Percentiles rank a stretch among this genome's conserved stretches.
Evolutionary conservation across 2,888 invertebrate species (phyloP).

Genomic region (Eumacrocentrus americanus): DNA sequence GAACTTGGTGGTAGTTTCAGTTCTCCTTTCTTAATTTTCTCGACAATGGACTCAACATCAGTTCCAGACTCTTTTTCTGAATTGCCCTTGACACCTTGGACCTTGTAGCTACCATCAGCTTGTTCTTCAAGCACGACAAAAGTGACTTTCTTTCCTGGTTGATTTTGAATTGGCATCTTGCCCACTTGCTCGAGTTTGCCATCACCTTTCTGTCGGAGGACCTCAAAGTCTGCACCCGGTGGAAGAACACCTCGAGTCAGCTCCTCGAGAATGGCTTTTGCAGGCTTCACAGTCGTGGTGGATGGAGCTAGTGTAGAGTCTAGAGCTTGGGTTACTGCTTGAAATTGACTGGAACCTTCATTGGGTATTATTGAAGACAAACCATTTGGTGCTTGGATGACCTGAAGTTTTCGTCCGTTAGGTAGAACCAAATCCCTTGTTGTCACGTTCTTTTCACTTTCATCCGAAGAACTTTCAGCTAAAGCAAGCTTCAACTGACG

Average conservation of each 20-base stretch:
- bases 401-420: constrained; percentile 77
- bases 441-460: constrained; percentile 72
- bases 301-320: constrained; percentile 57
- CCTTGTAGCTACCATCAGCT: constrained; percentile 83
- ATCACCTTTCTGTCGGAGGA: constrained; percentile 76
- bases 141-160: constrained; percentile 81
- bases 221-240: constrained; percentile 79
- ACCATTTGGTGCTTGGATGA: constrained; percentile 50
- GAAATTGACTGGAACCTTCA: constrained; percentile 39
- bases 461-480: constrained; percentile 71
- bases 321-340: constrained; percentile 36
- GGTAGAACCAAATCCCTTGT: constrained; percentile 76
- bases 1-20: constrained; percentile 75
- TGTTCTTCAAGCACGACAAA: constrained; percentile 87
- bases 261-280: constrained; percentile 74
- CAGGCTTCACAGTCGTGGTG: constrained; percentile 69
- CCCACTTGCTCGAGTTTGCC: constrained; percentile 75
- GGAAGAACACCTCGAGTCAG: constrained; percentile 81
- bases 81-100: constrained; percentile 81
- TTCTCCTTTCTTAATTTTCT: constrained; percentile 81
- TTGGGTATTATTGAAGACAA: constrained; percentile 46
- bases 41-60: constrained; percentile 81
- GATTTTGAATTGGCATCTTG: constrained; percentile 66
- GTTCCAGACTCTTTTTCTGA: constrained; percentile 69
- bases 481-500: constrained; percentile 78